Percentiles rank a stretch among this genome's conserved stretches.
Conservation (phyloP, 2,888 invertebrate genomes). For the Hydrotaea cyrtoneurina region DNA sequence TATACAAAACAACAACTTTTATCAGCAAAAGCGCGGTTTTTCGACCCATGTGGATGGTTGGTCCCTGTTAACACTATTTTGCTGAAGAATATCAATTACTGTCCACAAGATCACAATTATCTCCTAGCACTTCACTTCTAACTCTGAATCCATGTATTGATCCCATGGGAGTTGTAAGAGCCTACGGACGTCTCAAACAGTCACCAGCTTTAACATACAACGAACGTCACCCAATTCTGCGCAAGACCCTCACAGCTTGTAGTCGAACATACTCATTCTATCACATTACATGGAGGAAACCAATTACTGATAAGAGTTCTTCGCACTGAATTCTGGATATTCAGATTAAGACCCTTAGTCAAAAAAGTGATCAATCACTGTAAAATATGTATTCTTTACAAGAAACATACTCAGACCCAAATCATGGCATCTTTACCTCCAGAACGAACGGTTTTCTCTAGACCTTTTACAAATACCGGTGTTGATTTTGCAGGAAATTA, state of each 20-base stretch:
- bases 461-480: constrained; percentile 18
- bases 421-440: constrained; percentile 32
- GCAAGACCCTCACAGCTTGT: background rate
- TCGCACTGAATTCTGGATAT: constrained; percentile 29
- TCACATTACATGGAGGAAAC: constrained; percentile 31
- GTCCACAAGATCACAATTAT: background rate
- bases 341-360: constrained; percentile 11
- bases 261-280: constrained; percentile 24
- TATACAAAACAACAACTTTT: too few species aligned
- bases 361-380: constrained; percentile 21
- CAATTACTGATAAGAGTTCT: constrained; percentile 6
- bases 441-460: constrained; percentile 2
- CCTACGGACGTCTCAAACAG: background rate
- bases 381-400: constrained; percentile 25
- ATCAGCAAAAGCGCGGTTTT: too few species aligned
- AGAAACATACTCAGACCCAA: constrained; percentile 5
- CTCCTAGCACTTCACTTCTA: background rate
- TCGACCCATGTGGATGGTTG: too few species aligned
- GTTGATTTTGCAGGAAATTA: constrained; percentile 35
- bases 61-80: background rate
- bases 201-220: constrained; percentile 11
- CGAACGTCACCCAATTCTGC: constrained; percentile 44
- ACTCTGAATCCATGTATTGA: constrained; percentile 15
- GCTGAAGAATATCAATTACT: background rate
- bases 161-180: background rate